Base-by-base conservation (phyloP, 2,888 invertebrate genomes). In the Diaphora mendica region DNA sequence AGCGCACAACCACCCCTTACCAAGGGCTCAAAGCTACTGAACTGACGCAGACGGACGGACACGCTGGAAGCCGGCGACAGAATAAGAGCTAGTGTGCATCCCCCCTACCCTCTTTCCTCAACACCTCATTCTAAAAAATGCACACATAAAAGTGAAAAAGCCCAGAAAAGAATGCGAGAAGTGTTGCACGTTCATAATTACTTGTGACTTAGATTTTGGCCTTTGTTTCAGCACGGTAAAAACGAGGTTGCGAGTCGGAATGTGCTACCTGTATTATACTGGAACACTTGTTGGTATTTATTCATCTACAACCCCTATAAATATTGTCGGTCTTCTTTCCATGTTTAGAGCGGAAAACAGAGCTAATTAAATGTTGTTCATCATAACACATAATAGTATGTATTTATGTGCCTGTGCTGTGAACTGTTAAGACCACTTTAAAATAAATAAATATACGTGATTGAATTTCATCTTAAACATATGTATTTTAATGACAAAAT, bases 61-160 rank as follows among this genome's bases (percentile, higher is more conserved):
- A 78, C 77, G 81, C 81, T 85, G 83, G 85, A 83, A 82, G 82
- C 84, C 86, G 84, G 81, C 85, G 88, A 88, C 88, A 91, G 90
- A 91, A 91, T 89, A 89, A 90, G 92, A 89, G 88, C 90, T 88
- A 81, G 87, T 86, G 81, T 87, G 85, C 89, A 89, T 35, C 90
- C 91, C 91, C 89, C 86, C 90, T 88, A 79, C 85, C 90, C 88
- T 69, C 80, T 82, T 84, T 87, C 88, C 91, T 88, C 85, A 86
- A 88, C 90, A 89, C 87, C 87, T 87, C 88, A 87, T 88, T 86
- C 83, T 85, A 86, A 92, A 91, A 90, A 93, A 94, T 94, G 92
- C 93, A 94, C 92, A 91, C 90, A 89, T 89, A 88, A 88, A 90
- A 91, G 86, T 85, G 86, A 89, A 92, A 92, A 92, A 91, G 91